Evolutionary conservation across 1,140 invertebrate genomes (phyloP), one percentile per base, ranked within the genome.

Genomic region (Calephelis virginiensis): DNA sequence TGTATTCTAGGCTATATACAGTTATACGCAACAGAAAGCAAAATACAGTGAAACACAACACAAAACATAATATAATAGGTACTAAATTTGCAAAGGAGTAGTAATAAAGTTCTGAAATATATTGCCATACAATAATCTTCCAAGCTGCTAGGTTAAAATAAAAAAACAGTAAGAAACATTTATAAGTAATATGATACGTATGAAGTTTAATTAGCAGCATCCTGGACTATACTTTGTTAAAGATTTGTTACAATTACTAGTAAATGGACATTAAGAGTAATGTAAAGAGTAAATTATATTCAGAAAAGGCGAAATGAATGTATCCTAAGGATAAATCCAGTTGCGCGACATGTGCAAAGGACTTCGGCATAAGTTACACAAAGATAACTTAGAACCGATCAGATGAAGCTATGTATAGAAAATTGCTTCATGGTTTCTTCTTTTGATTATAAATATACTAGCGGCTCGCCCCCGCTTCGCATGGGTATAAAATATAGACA

Each of bases 161-260:
- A 43, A 43, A 43, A 43, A 43, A 9, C 6, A 43, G 8, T 9
- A 43, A 7, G 7, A 6, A 43, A 43, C 8, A 43, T 43, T 43
- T 8, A 43, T 43, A 8, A 8, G 40, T 43, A 43, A 43, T 5
- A 8, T 9, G 40, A 43, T 43, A 43, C 40, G 40, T 43, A 43
- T 73, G 63, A 73, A 76, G 73, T 71, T 64, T 62, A 74, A 74
- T 78, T 76, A 77, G 75, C 8, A 43, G 40, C 40, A 43, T 43
- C 40, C 77, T 73, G 71, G 72, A 75, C 72, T 73, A 69, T 69
- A 75, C 75, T 56, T 28, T 77, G 71, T 76, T 73, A 77, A 76
- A 77, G 76, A 82, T 78, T 80, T 82, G 80, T 72, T 65, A 74
- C 75, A 78, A 78, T 80, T 78, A 80, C 71, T 56, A 10, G 53